Evolutionary conservation across 2,113 vertebrate species (phyloP).

Genomic region (Amia ocellicauda): DNA sequence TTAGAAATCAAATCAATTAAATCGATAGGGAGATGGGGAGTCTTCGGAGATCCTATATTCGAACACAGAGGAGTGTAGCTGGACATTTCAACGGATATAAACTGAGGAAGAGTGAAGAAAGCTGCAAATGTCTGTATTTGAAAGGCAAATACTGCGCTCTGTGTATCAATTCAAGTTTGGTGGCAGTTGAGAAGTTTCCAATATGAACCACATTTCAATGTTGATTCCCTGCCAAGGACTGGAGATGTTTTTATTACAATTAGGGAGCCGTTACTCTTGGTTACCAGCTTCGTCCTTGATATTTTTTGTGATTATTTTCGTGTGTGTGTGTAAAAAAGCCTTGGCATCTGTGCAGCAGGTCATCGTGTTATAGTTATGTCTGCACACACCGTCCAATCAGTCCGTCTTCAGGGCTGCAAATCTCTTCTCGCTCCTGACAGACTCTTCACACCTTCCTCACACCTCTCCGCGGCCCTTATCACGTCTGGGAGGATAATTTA

Average conservation of each 20-base stretch:
- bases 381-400: conserved; percentile 49
- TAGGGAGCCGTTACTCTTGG: conserved; percentile 21
- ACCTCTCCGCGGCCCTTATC: conserved; percentile 14
- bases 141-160: too few relatives aligned
- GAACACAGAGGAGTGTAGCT: too few relatives aligned
- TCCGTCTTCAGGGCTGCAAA: conserved; percentile 42
- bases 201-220: neutral
- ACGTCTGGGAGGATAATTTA: too few relatives aligned
- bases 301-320: too few relatives aligned
- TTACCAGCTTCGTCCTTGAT: conserved; percentile 39
- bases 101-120: neutral
- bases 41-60: too few relatives aligned
- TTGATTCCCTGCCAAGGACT: neutral
- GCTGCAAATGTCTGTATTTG: too few relatives aligned
- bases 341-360: conserved; percentile 47
- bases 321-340: conserved; percentile 27
- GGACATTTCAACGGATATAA: neutral
- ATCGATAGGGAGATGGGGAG: too few relatives aligned
- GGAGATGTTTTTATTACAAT: conserved; percentile 2
- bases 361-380: conserved; percentile 55
- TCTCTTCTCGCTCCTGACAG: neutral
- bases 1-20: too few relatives aligned
- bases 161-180: too few relatives aligned
- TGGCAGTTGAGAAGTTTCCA: too few relatives aligned
- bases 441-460: conserved; percentile 31